Evolutionary conservation across 2,113 vertebrate genomes (phyloP), one percentile per base, ranked within the genome.

Genomic region (Malurus cyaneus): DNA sequence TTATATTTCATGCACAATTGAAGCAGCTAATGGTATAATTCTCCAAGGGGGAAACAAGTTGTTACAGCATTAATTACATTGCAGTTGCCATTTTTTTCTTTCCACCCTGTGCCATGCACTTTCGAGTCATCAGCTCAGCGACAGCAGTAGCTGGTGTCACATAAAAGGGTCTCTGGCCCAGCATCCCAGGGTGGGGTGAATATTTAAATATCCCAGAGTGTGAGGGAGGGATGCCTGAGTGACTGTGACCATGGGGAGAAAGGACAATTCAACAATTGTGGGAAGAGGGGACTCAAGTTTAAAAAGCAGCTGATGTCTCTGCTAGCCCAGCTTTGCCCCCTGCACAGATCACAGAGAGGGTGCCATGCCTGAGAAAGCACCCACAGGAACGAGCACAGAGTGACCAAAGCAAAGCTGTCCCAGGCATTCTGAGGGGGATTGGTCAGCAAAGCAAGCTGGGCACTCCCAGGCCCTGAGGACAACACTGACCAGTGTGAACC

Each of bases 1-100:
- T 98, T 98, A 98, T 98, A 98, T 98, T 98, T 98, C 97, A 98
- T 98, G 98, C 98, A 98, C 98, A 98, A 98, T 97, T 98, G 98
- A 98, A 98, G 98, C 98, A 98, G 97, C 98, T 98, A 98, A 98
- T 98, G 97, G 97, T 98, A 96, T 98, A 98, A 98, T 98, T 98
- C 98, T 98, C 98, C 96, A 98, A 98, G 98, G 98, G 97, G 96
- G 94, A 98, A 98, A 98, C 98, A 98, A 98, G 98, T 98, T 98
- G 97, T 98, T 98, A 97, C 97, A 97, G 98, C 98, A 97, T 98
- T 98, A 98, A 98, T 98, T 98, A 98, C 97, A 98, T 95, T 91
- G 97, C 97, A 96, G 95, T 96, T 97, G 26, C 96, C 92, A 12
- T 94, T 93, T 93, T 88, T 94, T 91, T 95, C 86, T 86, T 52